Evolutionary conservation across 2,888 invertebrate genomes (phyloP).

Genomic region (Margaritifera margaritifera): DNA sequence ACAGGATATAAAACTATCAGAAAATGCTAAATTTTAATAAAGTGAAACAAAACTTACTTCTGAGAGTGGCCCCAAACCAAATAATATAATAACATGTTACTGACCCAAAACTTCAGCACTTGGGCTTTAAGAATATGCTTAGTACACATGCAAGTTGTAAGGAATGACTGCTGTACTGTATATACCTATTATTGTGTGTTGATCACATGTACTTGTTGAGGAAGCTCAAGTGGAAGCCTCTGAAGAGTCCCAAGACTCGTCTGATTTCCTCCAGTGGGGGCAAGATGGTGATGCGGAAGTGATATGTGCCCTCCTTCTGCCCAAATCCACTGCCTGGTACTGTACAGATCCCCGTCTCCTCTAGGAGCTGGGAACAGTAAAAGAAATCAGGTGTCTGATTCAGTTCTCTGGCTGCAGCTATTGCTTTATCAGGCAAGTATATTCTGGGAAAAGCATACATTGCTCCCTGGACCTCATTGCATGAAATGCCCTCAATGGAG

Average conservation of each 20-base stretch:
- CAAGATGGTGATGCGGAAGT: constrained; percentile 95
- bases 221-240: constrained; percentile 88
- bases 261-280: constrained; percentile 88
- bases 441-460: constrained; percentile 99
- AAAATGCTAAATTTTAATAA: too few relatives aligned
- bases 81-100: too few relatives aligned
- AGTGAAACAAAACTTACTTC: too few relatives aligned
- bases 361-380: constrained; percentile 93
- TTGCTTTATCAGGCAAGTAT: constrained; percentile 86
- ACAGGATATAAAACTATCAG: too few relatives aligned
- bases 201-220: constrained; percentile 77
- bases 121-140: too few relatives aligned
- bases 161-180: too few relatives aligned
- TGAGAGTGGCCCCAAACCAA: too few relatives aligned
- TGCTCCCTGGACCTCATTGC: constrained; percentile 91
- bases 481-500: constrained; percentile 89
- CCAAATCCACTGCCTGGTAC: constrained; percentile 88
- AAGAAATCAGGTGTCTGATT: constrained; percentile 86
- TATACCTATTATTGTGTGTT: too few relatives aligned
- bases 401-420: constrained; percentile 83
- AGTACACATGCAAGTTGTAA: too few relatives aligned
- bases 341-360: constrained; percentile 91
- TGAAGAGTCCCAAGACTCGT: constrained; percentile 86
- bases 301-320: constrained; percentile 92
- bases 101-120: too few relatives aligned